Evolutionary conservation across 1,140 invertebrate species (phyloP).

Genomic region (Pseudomyrmex gracilis): DNA sequence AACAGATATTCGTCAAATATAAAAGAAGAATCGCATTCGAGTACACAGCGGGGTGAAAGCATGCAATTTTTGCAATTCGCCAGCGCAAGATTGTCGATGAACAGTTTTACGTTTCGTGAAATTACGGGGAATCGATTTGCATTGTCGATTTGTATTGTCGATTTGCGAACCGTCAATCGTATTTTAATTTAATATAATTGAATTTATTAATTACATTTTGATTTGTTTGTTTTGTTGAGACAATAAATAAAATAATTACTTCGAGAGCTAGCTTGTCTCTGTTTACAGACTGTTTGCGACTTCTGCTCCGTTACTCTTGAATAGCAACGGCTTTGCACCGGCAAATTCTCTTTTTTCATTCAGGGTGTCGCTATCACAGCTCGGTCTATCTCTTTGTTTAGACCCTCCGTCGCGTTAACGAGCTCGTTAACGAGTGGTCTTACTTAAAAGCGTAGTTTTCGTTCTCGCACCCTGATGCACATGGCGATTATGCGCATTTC

Average conservation of each 20-base stretch:
- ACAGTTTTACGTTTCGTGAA: background rate
- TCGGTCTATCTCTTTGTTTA: constrained; percentile 47
- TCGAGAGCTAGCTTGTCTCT: background rate
- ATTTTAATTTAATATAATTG: background rate
- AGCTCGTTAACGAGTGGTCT: constrained; percentile 50
- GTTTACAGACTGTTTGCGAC: constrained; percentile 7
- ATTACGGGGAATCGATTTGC: background rate
- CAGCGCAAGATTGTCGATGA: background rate
- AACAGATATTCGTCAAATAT: background rate
- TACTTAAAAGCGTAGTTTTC: constrained; percentile 38
- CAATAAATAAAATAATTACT: background rate
- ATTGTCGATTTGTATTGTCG: background rate
- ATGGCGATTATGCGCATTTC: background rate
- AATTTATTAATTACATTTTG: background rate
- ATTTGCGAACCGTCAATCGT: background rate
- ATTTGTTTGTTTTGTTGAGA: too few relatives aligned
- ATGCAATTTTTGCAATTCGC: constrained; percentile 21
- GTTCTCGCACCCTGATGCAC: constrained; percentile 17
- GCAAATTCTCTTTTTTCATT: constrained; percentile 8
- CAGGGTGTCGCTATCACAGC: constrained; percentile 22
- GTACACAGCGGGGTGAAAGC: background rate
- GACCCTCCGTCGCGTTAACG: constrained; percentile 22
- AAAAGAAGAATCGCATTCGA: constrained; percentile 11
- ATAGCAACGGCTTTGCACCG: background rate
- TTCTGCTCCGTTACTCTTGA: constrained; percentile 26